Percentiles rank a stretch among this genome's conserved stretches.
These are phyloP conservation scores for Eristalis intricaria DNA, from an alignment of 2,888 invertebrate genomes.

Conservation along the genomic window DNA sequence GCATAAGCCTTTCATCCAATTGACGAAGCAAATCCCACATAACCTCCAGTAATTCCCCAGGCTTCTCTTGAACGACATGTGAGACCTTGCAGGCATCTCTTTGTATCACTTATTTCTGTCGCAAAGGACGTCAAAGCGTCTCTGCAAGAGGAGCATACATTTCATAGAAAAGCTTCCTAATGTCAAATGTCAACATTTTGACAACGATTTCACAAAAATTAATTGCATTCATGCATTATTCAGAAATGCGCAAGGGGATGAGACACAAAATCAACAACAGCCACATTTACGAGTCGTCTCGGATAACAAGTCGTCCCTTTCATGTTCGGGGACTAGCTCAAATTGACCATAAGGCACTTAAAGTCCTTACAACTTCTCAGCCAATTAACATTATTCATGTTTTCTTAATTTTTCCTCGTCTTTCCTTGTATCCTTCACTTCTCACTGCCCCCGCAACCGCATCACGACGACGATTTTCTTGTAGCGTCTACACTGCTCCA, in stretches of 20 bases:
- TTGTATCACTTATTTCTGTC: no score
- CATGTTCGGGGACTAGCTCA: constrained; percentile 46
- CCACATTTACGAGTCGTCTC: constrained; percentile 3
- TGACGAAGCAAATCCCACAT: no score
- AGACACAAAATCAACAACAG: background rate
- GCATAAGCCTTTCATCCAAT: no score
- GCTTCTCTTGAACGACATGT: no score
- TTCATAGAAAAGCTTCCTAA: background rate
- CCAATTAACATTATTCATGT: constrained; percentile 71
- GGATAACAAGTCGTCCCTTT: constrained; percentile 44
- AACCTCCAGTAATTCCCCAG: no score
- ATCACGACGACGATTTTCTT: constrained; percentile 2
- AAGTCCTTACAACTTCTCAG: constrained; percentile 68
- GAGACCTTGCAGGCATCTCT: no score
- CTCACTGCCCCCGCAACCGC: background rate
- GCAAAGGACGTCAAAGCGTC: no score
- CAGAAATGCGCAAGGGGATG: background rate
- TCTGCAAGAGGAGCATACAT: background rate
- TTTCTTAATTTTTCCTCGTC: constrained; percentile 46
- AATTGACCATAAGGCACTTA: constrained; percentile 71
- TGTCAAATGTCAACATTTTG: constrained; percentile 55
- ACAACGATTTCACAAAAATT: constrained; percentile 41
- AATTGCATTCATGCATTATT: constrained; percentile 62
- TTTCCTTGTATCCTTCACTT: constrained; percentile 11
- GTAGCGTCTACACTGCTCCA: background rate